phyloP scores from a whole-genome alignment of 2,113 vertebrate species.

The Baryphthengus martii region DNA sequence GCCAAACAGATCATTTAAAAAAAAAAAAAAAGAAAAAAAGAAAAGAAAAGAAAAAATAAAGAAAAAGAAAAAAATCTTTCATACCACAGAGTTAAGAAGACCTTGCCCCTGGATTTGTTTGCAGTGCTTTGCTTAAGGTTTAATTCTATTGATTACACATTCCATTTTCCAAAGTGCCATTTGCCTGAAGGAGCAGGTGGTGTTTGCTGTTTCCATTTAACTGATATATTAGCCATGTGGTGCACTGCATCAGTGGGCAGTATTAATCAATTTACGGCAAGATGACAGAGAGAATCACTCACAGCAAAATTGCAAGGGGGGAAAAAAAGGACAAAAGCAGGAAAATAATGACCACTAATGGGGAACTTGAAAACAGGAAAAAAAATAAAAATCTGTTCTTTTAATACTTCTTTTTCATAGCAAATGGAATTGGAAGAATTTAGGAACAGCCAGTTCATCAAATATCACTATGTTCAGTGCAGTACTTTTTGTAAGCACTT shows the following conservation, averaged over 20 bases:
- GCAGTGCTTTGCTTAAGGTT: conserved; percentile 78
- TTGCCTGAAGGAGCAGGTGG: conserved; percentile 87
- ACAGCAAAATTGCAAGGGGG: conserved; percentile 73
- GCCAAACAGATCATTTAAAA: not conserved
- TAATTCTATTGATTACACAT: conserved; percentile 88
- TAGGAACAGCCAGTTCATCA: conserved; percentile 6
- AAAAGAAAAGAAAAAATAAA: too few relatives aligned
- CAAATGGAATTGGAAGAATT: conserved; percentile 58
- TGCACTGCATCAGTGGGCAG: conserved; percentile 80
- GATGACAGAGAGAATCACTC: conserved; percentile 84
- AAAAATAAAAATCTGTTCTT: conserved; percentile 9
- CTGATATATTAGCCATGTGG: conserved; percentile 87
- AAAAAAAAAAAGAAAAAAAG: not conserved
- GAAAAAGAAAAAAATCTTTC: conserved; percentile 5
- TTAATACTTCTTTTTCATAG: conserved; percentile 50
- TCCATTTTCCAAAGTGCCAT: conserved; percentile 85
- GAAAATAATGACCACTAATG: conserved; percentile 73
- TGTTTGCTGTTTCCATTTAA: conserved; percentile 87
- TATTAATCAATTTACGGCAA: conserved; percentile 83
- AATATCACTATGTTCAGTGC: not conserved
- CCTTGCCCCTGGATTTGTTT: conserved; percentile 73
- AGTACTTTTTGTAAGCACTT: conserved; percentile 5
- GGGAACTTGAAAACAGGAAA: conserved; percentile 36
- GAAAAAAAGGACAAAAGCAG: conserved; percentile 68
- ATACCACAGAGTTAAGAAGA: conserved; percentile 67